Percentiles rank a stretch among this genome's conserved stretches.
These are phyloP conservation scores for Nephrocerus scutellatus DNA, from an alignment of 2,888 invertebrate species.

Conservation along the genomic window DNA sequence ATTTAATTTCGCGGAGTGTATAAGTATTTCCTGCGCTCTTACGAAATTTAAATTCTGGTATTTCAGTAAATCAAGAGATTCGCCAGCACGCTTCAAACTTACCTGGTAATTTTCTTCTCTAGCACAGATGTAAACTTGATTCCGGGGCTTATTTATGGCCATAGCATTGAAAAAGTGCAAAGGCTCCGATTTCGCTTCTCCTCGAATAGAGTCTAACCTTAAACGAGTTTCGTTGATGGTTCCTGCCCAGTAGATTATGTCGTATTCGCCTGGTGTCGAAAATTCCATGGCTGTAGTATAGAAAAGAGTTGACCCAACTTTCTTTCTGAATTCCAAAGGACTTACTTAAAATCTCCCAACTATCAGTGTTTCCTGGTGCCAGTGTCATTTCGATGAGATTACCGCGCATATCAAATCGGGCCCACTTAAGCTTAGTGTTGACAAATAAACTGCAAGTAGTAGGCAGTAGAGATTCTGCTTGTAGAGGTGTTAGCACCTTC, in stretches of 20 bases:
- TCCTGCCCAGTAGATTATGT: constrained; percentile 75
- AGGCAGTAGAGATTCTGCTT: neutral
- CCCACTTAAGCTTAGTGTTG: constrained; percentile 70
- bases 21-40: too few species aligned
- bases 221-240: constrained; percentile 69
- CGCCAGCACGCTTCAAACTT: too few species aligned
- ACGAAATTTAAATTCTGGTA: too few species aligned
- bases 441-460: constrained; percentile 55
- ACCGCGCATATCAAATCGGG: constrained; percentile 70
- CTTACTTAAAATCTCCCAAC: constrained; percentile 70
- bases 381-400: constrained; percentile 57
- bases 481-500: neutral
- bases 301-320: neutral
- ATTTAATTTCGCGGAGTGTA: too few species aligned
- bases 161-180: constrained; percentile 51
- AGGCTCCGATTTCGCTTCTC: constrained; percentile 26
- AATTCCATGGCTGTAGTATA: constrained; percentile 60
- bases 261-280: constrained; percentile 59
- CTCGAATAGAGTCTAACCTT: constrained; percentile 56
- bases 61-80: too few species aligned
- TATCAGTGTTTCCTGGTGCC: constrained; percentile 53
- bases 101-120: constrained; percentile 58
- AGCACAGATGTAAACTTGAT: constrained; percentile 62
- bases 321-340: neutral
- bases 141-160: constrained; percentile 61